phyloP scores from a whole-genome alignment of 2,113 vertebrate species.

The Nycticryphes semicollaris region DNA sequence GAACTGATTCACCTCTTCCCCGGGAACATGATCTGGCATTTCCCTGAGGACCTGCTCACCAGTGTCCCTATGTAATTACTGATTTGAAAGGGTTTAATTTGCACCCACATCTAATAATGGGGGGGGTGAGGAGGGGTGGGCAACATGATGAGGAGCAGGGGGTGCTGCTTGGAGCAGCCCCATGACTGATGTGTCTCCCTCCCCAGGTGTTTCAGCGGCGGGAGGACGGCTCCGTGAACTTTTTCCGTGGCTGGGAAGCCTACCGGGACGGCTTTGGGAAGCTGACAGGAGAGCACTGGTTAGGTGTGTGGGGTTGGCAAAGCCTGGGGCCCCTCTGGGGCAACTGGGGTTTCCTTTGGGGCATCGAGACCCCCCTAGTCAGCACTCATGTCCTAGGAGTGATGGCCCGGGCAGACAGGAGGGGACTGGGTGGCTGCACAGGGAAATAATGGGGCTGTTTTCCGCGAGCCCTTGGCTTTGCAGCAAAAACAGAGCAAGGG shows the following conservation, averaged over 20 bases:
- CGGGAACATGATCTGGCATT: not conserved
- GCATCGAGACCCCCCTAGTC: fast-evolving
- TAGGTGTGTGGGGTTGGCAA: slow-evolving; percentile 78
- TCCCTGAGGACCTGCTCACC: not conserved
- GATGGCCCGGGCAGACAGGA: not conserved
- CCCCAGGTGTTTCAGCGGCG: slow-evolving; percentile 92
- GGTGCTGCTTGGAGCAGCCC: not conserved
- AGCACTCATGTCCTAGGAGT: fast-evolving
- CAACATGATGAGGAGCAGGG: not conserved
- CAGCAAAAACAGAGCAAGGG: not conserved
- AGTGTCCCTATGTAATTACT: not conserved
- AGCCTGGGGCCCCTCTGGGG: fast-evolving
- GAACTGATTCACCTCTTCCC: not conserved
- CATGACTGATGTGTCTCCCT: not conserved
- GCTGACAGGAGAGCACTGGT: slow-evolving; percentile 96
- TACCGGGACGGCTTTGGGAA: slow-evolving; percentile 94
- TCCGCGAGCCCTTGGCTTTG: fast-evolving
- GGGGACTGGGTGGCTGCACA: not conserved
- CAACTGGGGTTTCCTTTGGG: fast-evolving
- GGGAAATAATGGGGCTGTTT: not conserved
- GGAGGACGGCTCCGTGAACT: slow-evolving; percentile 92
- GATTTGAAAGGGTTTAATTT: not conserved
- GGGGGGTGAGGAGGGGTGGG: not conserved
- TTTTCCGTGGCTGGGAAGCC: slow-evolving; percentile 93
- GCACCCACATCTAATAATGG: not conserved